Percentiles rank a stretch among this genome's conserved stretches.
phyloP scores from a whole-genome alignment of 2,797 vertebrate genomes.

The Vireo griseus region DNA sequence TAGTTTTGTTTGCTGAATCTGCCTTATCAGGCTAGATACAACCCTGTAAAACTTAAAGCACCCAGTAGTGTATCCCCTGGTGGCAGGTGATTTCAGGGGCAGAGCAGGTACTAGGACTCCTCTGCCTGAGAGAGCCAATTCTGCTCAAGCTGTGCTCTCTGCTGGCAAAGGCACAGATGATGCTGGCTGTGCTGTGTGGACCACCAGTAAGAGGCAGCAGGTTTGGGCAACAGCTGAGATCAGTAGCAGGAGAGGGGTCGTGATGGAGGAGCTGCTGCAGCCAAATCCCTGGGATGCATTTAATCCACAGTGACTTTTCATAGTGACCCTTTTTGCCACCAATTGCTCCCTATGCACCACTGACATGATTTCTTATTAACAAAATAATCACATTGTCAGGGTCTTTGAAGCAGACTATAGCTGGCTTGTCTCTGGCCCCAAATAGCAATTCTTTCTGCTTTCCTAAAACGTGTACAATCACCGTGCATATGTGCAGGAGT shows the following conservation, averaged over 20 bases:
- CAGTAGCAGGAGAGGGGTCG: rapidly evolving
- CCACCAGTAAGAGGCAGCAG: background rate
- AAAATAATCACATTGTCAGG: rapidly evolving
- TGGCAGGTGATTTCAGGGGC: background rate
- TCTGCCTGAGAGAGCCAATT: background rate
- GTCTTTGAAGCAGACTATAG: background rate
- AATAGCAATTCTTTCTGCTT: background rate
- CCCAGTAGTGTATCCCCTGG: background rate
- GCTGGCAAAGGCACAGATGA: background rate
- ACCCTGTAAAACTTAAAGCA: background rate
- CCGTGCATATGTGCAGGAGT: background rate
- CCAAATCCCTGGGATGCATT: background rate
- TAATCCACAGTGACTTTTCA: background rate
- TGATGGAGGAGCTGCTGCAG: background rate
- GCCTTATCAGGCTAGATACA: background rate
- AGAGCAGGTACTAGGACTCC: background rate
- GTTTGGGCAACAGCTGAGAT: background rate
- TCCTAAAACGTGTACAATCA: rapidly evolving
- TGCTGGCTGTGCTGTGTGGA: rapidly evolving
- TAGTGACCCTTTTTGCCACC: background rate
- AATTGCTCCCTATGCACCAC: background rate
- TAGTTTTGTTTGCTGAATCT: background rate
- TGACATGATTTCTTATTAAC: background rate
- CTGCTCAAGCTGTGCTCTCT: rapidly evolving
- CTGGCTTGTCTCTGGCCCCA: background rate